phyloP scores from a whole-genome alignment of 2,888 invertebrate genomes.

The Drosophila prolongata region DNA sequence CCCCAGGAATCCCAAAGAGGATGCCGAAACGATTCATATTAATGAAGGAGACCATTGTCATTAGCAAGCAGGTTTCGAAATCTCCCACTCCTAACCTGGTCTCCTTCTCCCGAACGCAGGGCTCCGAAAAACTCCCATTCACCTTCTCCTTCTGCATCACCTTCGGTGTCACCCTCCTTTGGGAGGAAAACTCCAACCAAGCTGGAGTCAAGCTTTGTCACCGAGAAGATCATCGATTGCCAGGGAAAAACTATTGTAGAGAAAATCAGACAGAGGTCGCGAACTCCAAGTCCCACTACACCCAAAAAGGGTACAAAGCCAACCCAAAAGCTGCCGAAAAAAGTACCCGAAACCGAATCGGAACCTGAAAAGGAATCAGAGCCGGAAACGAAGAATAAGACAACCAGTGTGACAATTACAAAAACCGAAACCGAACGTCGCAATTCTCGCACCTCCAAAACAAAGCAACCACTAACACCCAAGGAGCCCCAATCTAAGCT shows the following conservation, averaged over 20 bases:
- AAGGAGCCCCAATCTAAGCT: conserved; percentile 42
- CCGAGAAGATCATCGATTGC: conserved; percentile 69
- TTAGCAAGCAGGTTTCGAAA: conserved; percentile 47
- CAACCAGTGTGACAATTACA: not conserved
- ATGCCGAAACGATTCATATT: conserved; percentile 49
- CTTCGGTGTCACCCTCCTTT: not conserved
- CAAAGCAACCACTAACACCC: conserved; percentile 12
- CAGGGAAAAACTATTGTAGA: conserved; percentile 46
- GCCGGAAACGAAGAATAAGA: conserved; percentile 45
- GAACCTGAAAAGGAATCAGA: conserved; percentile 46
- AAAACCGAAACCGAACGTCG: conserved; percentile 51
- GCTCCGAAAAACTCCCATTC: conserved; percentile 2
- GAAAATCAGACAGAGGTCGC: conserved; percentile 9
- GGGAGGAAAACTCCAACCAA: conserved; percentile 3
- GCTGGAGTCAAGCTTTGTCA: conserved; percentile 53
- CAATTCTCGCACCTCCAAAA: conserved; percentile 50
- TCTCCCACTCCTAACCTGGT: conserved; percentile 32
- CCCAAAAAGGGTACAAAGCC: conserved; percentile 13
- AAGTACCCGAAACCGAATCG: conserved; percentile 18
- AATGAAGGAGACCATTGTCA: conserved; percentile 55
- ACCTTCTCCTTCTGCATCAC: conserved; percentile 1
- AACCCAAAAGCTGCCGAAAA: conserved; percentile 4
- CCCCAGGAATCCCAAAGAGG: conserved; percentile 12
- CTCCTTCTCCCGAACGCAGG: conserved; percentile 29
- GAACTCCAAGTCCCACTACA: conserved; percentile 16